Percentiles rank a stretch among this genome's conserved stretches.
These are phyloP conservation scores for Meiosimyza platycephala DNA, from an alignment of 2,888 invertebrate genomes.

Conservation along the genomic window DNA sequence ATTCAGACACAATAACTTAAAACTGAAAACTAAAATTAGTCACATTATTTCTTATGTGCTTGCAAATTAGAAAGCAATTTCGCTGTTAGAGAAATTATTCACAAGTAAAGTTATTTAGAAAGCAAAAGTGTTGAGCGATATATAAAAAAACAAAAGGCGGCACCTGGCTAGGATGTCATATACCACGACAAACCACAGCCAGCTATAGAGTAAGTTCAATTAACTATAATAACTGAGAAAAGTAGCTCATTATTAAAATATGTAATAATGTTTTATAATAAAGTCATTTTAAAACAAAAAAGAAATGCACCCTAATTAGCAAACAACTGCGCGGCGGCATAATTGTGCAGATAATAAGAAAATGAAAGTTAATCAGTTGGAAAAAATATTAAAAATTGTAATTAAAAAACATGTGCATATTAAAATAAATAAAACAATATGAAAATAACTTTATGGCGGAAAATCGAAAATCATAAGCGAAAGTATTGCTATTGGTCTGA, in stretches of 20 bases:
- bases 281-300: background rate
- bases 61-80: slow-evolving; percentile 20
- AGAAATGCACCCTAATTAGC: slow-evolving; percentile 12
- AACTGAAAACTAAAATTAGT: slow-evolving; percentile 12
- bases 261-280: no score
- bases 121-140: slow-evolving; percentile 1
- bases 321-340: background rate
- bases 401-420: no score
- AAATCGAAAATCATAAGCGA: no score
- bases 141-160: background rate
- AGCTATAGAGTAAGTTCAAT: background rate
- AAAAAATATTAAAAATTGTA: background rate
- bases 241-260: background rate
- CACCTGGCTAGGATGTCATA: background rate
- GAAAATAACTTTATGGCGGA: no score
- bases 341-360: slow-evolving; percentile 22
- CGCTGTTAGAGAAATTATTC: background rate
- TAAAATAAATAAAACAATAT: no score
- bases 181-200: background rate
- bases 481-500: no score
- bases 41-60: background rate
- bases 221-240: slow-evolving; percentile 10
- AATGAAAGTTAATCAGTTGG: slow-evolving; percentile 25
- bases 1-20: background rate
- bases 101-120: background rate